Evolutionary conservation across 2,797 vertebrate species (phyloP).

Genomic region (Myotis vivesi): DNA sequence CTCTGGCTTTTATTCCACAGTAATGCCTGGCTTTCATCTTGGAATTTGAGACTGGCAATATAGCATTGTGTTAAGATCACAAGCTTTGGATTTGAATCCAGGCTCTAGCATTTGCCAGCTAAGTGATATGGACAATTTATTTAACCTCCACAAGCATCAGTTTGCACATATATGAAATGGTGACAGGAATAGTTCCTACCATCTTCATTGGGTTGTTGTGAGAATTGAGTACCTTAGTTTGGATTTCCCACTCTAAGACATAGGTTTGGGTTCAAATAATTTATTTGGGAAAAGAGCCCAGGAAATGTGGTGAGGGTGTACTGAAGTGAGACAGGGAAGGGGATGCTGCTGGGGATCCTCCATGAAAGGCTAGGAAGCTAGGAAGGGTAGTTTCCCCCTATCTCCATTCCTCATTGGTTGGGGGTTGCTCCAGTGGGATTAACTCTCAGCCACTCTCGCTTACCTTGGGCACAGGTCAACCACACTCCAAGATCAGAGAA

Average conservation of each 20-base stretch:
- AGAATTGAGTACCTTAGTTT: conserved; percentile 1
- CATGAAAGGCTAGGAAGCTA: not conserved
- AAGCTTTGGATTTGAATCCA: not conserved
- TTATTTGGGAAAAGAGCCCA: not conserved
- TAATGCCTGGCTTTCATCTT: not conserved
- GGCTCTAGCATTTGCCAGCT: not conserved
- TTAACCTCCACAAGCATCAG: not conserved
- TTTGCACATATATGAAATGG: not conserved
- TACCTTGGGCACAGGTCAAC: not conserved
- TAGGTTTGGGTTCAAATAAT: not conserved
- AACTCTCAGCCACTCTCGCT: not conserved
- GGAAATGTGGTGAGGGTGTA: not conserved
- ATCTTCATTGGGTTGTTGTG: not conserved
- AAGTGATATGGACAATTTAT: not conserved
- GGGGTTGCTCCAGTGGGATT: not conserved
- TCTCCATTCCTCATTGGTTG: not conserved
- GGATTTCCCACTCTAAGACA: not conserved
- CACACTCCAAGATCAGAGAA: not conserved
- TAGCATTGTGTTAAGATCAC: not conserved
- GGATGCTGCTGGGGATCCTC: not conserved
- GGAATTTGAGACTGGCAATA: not conserved
- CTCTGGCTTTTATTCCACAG: not conserved
- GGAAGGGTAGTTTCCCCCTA: not conserved
- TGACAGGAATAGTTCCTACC: not conserved
- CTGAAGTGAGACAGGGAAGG: not conserved